Evolutionary conservation across 2,888 invertebrate genomes (phyloP), one percentile per base, ranked within the genome.

Genomic region (Lithophane leautieri): DNA sequence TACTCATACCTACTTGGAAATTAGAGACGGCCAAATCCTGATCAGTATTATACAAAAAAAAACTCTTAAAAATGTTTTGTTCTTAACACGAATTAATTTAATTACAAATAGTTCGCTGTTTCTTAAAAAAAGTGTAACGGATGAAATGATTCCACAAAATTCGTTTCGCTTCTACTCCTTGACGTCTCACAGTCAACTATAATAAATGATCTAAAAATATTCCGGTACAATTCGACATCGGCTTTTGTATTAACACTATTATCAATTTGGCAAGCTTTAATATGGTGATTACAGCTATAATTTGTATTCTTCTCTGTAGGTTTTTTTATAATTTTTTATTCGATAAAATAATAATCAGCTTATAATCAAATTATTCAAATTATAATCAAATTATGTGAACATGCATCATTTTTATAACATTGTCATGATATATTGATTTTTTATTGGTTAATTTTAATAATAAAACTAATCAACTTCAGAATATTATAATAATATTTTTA

Each of bases 241-340:
- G 86, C 91, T 92, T 92, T 92, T 92, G 93, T 95, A 93, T 94
- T 91, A 93, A 92, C 90, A 93, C 91, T 89, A 96, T 96, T 96
- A 96, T 94, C 95, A 94, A 96, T 96, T 96, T 96, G 94, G 95
- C 96, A 96, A 95, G 96, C 92, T 92, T 92, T 93, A 93, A 92
- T 93, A 85, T 84, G 87, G 88, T 92, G 88, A 93, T 88, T 82
- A 84, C 73, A 70, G 73, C 70, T 77, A 61, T 76, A 75, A 81
- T 76, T 83, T 78, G 71, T 78, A 76, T 78, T 72, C 22, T 50
- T 58, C 66, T 69, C 68, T 52, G 70, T 80, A 76, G 67, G 70
- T 76, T 75, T 65, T 61, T 78, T 79, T 73, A 44, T 42, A 34
- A 6, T 68, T 78, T 79, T 84, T 79, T 77, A 71, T 62, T 61